These are phyloP conservation scores for Entomyzon cyanotis DNA, from an alignment of 2,113 vertebrate genomes.

Conservation along the genomic window DNA sequence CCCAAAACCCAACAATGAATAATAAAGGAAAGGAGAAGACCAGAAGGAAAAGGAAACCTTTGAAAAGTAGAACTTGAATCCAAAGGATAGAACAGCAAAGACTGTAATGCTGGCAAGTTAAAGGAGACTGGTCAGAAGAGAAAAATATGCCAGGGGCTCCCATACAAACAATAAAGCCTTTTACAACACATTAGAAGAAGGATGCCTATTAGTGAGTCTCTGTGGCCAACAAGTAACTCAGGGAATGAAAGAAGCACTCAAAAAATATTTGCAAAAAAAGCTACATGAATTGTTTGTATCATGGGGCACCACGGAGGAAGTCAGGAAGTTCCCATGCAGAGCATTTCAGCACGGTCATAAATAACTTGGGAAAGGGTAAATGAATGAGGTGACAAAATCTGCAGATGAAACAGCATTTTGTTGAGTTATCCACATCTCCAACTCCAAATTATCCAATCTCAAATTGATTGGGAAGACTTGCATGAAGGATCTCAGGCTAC, in stretches of 20 bases:
- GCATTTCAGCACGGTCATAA: neutral
- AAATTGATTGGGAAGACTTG: neutral
- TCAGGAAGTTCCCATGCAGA: neutral
- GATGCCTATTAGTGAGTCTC: neutral
- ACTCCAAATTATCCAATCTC: neutral
- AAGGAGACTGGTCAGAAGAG: neutral
- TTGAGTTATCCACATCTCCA: neutral
- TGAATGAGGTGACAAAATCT: conserved; percentile 4
- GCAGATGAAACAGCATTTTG: neutral
- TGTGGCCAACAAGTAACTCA: conserved; percentile 12
- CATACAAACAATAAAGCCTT: neutral
- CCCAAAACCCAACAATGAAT: neutral
- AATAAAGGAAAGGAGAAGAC: neutral
- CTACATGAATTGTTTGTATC: neutral
- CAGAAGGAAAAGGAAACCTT: neutral
- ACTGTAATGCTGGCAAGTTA: neutral
- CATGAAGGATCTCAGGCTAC: neutral
- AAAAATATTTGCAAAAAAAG: neutral
- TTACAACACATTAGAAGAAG: conserved; percentile 37
- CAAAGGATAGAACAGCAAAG: neutral
- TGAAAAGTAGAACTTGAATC: neutral
- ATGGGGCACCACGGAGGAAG: neutral
- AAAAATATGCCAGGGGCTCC: neutral
- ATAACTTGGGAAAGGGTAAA: neutral
- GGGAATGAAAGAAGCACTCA: conserved; percentile 12